A percentile compares a stretch with the other conserved stretches of the same genome.
phyloP scores from a whole-genome alignment of 2,113 vertebrate species.

The Solea senegalensis region DNA sequence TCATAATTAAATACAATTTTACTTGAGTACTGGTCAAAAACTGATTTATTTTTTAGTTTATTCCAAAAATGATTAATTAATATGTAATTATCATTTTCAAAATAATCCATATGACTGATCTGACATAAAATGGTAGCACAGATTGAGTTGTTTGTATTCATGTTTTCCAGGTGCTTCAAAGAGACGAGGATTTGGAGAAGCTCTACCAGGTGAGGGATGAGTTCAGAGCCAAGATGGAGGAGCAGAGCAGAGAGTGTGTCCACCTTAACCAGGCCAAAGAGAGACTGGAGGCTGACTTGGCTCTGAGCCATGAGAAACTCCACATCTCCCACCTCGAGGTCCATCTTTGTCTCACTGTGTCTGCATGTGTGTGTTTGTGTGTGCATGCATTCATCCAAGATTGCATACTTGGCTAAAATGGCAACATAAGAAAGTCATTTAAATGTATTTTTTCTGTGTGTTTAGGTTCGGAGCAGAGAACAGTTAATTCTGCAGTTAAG shows the following conservation, averaged over 20 bases:
- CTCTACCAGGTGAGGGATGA: slow-evolving; percentile 60
- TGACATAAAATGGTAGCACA: too few species aligned
- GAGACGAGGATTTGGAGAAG: slow-evolving; percentile 63
- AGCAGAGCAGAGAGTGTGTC: slow-evolving; percentile 57
- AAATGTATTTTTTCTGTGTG: not conserved
- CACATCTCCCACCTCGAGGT: slow-evolving; percentile 72
- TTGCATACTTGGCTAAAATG: not conserved
- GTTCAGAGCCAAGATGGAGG: slow-evolving; percentile 70
- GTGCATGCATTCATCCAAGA: not conserved
- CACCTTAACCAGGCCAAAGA: slow-evolving; percentile 67
- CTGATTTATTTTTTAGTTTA: too few species aligned
- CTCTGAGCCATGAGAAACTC: slow-evolving; percentile 69
- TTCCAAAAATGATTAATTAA: too few species aligned
- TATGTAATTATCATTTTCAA: too few species aligned
- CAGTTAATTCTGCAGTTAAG: slow-evolving; percentile 72
- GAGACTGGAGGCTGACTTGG: slow-evolving; percentile 71
- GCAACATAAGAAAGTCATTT: not conserved
- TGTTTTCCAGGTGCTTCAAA: slow-evolving; percentile 60
- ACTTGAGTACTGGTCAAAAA: too few species aligned
- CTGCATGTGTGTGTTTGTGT: slow-evolving; percentile 27
- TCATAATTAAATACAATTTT: too few species aligned
- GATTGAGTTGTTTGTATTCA: slow-evolving; percentile 16
- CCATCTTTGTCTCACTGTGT: slow-evolving; percentile 1
- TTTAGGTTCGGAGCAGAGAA: slow-evolving; percentile 67
- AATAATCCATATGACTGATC: too few species aligned